phyloP scores from a whole-genome alignment of 2,888 invertebrate genomes.

The Panopea generosa region DNA sequence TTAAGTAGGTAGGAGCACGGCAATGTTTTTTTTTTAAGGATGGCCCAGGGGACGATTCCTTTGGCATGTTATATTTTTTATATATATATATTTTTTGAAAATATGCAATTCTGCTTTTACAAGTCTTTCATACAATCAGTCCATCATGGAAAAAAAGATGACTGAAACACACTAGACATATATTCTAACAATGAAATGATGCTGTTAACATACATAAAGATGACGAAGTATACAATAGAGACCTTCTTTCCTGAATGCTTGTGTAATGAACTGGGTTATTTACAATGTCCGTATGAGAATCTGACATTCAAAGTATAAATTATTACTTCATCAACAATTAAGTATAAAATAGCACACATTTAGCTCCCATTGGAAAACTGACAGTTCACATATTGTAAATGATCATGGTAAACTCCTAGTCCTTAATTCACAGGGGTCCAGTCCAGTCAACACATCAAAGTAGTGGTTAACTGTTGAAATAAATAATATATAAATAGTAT shows the following conservation, averaged over 20 bases:
- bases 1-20: too few relatives aligned
- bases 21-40: too few relatives aligned
- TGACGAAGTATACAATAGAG: slow-evolving; percentile 5
- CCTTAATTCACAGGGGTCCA: slow-evolving; percentile 32
- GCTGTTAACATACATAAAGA: background rate
- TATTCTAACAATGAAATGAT: background rate
- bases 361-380: slow-evolving; percentile 1
- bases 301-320: slow-evolving; percentile 9
- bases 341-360: slow-evolving; percentile 18
- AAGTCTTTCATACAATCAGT: background rate
- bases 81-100: slow-evolving; percentile 33
- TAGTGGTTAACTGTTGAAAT: slow-evolving; percentile 40
- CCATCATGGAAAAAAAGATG: slow-evolving; percentile 3
- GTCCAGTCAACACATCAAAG: background rate
- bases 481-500: slow-evolving; percentile 50
- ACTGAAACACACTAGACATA: background rate
- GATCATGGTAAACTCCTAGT: slow-evolving; percentile 69
- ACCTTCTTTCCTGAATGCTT: slow-evolving; percentile 37
- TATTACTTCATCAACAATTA: background rate
- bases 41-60: too few relatives aligned
- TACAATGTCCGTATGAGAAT: slow-evolving; percentile 6
- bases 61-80: slow-evolving; percentile 5
- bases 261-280: slow-evolving; percentile 34
- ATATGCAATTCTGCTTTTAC: slow-evolving; percentile 59
- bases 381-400: slow-evolving; percentile 15